These are phyloP conservation scores for Pleuronectes platessa DNA, from an alignment of 2,113 vertebrate genomes.

Conservation along the genomic window DNA sequence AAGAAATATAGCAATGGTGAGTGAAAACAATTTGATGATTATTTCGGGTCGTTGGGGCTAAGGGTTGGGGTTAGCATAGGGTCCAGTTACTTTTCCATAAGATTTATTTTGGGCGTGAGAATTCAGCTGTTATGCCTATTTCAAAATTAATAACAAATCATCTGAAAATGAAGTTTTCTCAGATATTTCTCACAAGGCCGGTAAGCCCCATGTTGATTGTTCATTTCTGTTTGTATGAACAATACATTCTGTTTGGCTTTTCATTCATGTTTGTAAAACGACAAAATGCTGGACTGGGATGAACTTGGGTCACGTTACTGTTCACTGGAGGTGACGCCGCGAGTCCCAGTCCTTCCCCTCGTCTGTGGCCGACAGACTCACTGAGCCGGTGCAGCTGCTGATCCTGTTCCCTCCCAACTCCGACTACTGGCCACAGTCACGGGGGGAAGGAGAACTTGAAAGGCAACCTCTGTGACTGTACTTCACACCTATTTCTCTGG, in stretches of 20 bases:
- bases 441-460: conserved; percentile 58
- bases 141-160: too few relatives aligned
- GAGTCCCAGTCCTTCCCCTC: conserved; percentile 35
- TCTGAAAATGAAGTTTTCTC: neutral
- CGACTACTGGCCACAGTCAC: conserved; percentile 26
- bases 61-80: too few relatives aligned
- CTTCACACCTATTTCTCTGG: conserved; percentile 74
- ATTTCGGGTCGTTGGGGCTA: too few relatives aligned
- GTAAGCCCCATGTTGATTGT: neutral
- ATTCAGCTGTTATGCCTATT: too few relatives aligned
- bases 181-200: neutral
- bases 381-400: conserved; percentile 45
- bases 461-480: conserved; percentile 72
- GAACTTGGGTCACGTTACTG: conserved; percentile 2
- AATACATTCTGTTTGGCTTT: neutral
- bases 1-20: too few relatives aligned
- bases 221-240: neutral
- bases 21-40: too few relatives aligned
- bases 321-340: conserved; percentile 13
- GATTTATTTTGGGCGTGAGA: too few relatives aligned
- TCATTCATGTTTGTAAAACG: neutral
- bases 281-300: neutral
- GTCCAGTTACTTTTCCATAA: too few relatives aligned
- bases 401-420: conserved; percentile 54
- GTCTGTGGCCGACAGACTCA: neutral